Evolutionary conservation across 2,888 invertebrate genomes (phyloP).

Genomic region (Cyrtodaria siliqua): DNA sequence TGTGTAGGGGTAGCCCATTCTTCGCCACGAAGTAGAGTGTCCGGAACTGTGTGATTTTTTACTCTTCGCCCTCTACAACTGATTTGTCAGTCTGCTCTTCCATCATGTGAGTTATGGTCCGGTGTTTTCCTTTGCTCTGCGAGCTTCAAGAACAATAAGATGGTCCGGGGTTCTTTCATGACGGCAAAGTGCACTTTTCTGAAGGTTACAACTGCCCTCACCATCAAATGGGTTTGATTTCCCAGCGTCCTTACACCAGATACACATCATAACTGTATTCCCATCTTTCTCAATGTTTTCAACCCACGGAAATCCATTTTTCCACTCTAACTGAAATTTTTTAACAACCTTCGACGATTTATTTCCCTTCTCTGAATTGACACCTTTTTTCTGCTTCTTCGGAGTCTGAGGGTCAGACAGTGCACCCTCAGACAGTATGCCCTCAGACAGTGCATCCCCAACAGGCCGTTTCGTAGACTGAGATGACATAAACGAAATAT

Average conservation of each 20-base stretch:
- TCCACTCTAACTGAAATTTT: no score
- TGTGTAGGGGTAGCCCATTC: background rate
- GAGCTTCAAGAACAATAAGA: conserved; percentile 13
- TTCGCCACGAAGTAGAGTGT: background rate
- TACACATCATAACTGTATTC: conserved; percentile 14
- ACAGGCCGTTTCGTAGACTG: no score
- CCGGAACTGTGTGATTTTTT: background rate
- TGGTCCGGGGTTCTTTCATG: conserved; percentile 27
- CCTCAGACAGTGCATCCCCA: no score
- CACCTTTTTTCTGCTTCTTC: no score
- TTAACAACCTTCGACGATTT: no score
- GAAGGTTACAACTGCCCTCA: conserved; percentile 25
- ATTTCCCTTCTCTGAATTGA: no score
- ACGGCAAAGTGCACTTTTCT: conserved; percentile 31
- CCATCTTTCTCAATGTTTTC: no score
- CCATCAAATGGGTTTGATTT: conserved; percentile 25
- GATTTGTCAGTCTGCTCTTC: no score
- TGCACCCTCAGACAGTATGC: no score
- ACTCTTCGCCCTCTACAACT: background rate
- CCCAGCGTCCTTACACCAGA: conserved; percentile 19
- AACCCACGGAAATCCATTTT: no score
- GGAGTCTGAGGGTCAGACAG: no score
- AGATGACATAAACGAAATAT: no score
- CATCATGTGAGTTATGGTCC: background rate
- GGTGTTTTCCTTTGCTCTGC: background rate